Conservation (phyloP, 1,140 invertebrate species). For the Elysia chlorotica region DNA sequence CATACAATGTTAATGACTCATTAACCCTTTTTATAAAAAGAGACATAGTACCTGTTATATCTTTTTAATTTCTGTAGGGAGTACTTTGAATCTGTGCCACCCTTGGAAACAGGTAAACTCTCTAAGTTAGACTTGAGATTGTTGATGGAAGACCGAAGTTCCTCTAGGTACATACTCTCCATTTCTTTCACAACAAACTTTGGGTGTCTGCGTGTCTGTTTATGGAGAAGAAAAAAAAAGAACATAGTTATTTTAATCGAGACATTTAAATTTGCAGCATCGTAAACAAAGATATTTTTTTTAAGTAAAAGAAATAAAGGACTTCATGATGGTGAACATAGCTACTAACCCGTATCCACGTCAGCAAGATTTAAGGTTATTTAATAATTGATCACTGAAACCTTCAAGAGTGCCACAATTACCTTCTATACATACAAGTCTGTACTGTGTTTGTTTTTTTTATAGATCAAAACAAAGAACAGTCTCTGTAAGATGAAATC, state of each 20-base stretch:
- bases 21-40: too few species aligned
- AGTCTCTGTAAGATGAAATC: too few species aligned
- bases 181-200: slow-evolving; percentile 99
- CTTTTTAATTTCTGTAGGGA: slow-evolving; percentile 93
- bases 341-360: background rate
- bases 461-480: too few species aligned
- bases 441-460: too few species aligned
- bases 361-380: background rate
- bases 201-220: slow-evolving; percentile 95
- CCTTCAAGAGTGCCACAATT: too few species aligned
- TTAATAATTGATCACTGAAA: too few species aligned
- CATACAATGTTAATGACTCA: too few species aligned
- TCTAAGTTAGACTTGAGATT: slow-evolving; percentile 98
- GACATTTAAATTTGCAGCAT: too few species aligned
- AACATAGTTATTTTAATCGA: background rate
- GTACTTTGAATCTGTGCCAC: slow-evolving; percentile 96
- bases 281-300: too few species aligned
- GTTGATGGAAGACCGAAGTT: slow-evolving; percentile 96
- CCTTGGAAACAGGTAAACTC: slow-evolving; percentile 96
- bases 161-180: slow-evolving; percentile 99
- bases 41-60: slow-evolving; percentile 83
- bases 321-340: too few species aligned
- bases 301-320: too few species aligned
- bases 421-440: too few species aligned
- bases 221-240: slow-evolving; percentile 1